phyloP scores from a whole-genome alignment of 2,888 invertebrate genomes.

The Apoderus coryli region DNA sequence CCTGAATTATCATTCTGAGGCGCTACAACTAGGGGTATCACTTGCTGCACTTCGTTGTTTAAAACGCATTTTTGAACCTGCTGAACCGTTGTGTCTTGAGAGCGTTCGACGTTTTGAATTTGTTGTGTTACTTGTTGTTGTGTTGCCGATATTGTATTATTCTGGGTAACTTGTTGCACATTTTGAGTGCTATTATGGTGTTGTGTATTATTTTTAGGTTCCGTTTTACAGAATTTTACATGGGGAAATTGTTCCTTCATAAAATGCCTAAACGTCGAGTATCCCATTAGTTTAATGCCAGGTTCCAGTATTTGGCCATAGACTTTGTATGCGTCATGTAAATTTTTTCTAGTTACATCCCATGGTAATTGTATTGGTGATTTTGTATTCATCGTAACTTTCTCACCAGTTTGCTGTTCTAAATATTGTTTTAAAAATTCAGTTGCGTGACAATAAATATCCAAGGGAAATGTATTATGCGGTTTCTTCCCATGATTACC shows the following conservation, averaged over 20 bases:
- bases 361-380: constrained; percentile 39
- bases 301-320: constrained; percentile 56
- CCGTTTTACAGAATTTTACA: constrained; percentile 50
- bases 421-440: constrained; percentile 61
- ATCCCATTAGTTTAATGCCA: constrained; percentile 62
- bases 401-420: constrained; percentile 45
- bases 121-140: constrained; percentile 23
- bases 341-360: constrained; percentile 49
- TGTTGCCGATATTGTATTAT: no score
- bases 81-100: constrained; percentile 33
- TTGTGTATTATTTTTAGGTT: constrained; percentile 39
- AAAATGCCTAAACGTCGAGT: constrained; percentile 64
- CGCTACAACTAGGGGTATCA: constrained; percentile 48
- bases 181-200: constrained; percentile 32
- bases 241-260: constrained; percentile 72
- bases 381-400: constrained; percentile 37
- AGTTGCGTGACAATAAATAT: constrained; percentile 64
- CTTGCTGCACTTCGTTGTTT: constrained; percentile 41
- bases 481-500: constrained; percentile 70
- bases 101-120: constrained; percentile 34
- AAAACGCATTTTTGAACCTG: constrained; percentile 41
- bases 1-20: constrained; percentile 28
- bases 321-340: constrained; percentile 60
- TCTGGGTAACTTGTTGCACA: constrained; percentile 29
- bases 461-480: constrained; percentile 63